phyloP scores from a whole-genome alignment of 2,797 vertebrate genomes.

The Loriculus beryllinus region DNA sequence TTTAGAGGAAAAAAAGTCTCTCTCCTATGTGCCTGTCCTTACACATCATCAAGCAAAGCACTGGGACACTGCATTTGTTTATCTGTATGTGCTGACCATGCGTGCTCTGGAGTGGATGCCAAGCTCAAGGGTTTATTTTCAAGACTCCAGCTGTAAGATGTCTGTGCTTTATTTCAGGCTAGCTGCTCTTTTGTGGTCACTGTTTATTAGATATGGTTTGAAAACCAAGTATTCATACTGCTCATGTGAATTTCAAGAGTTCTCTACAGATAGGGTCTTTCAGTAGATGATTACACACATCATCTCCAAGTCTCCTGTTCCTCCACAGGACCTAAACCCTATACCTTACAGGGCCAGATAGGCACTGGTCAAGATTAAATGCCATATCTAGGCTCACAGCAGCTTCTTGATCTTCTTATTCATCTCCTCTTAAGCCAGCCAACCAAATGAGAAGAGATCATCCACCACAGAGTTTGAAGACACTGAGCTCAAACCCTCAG shows the following conservation, averaged over 20 bases:
- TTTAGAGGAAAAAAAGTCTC: background rate
- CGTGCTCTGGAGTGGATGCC: background rate
- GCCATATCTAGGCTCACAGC: background rate
- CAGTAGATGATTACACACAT: background rate
- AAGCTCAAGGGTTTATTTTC: background rate
- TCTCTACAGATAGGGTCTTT: background rate
- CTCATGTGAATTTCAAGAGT: background rate
- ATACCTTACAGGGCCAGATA: background rate
- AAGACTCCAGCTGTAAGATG: background rate
- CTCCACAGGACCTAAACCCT: background rate
- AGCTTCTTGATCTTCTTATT: background rate
- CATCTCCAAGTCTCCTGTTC: background rate
- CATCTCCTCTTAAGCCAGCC: background rate
- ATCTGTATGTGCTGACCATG: background rate
- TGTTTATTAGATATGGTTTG: background rate
- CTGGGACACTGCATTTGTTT: background rate
- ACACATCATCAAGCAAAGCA: background rate
- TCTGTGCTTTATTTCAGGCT: background rate
- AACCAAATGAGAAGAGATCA: background rate
- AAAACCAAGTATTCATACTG: background rate
- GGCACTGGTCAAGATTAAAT: background rate
- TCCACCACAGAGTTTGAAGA: background rate
- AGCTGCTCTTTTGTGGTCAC: background rate
- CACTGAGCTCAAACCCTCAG: background rate
- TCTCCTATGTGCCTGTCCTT: background rate